These are phyloP conservation scores for Apodemia zela DNA, from an alignment of 2,888 invertebrate genomes.

Conservation along the genomic window DNA sequence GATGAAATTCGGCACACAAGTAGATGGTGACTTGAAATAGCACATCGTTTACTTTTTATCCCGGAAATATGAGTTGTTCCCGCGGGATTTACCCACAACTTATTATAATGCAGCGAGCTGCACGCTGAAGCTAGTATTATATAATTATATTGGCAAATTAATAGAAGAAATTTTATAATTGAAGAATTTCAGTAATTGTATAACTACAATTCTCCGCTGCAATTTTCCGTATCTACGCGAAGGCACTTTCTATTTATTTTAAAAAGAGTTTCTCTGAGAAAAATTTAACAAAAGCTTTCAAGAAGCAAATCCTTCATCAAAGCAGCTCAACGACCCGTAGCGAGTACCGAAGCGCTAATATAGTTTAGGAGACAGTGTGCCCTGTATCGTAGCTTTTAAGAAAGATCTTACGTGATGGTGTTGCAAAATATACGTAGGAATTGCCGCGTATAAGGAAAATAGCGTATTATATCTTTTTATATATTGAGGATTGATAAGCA, in stretches of 20 bases:
- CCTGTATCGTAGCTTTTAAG: conserved; percentile 36
- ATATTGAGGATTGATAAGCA: conserved; percentile 10
- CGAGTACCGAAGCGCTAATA: conserved; percentile 58
- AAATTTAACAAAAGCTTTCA: conserved; percentile 69
- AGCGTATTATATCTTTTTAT: conserved; percentile 19
- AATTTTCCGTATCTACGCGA: conserved; percentile 40
- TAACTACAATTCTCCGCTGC: conserved; percentile 41
- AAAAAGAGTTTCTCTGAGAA: conserved; percentile 52
- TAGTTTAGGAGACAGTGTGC: conserved; percentile 56
- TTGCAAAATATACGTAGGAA: conserved; percentile 36
- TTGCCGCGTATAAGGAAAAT: conserved; percentile 27
- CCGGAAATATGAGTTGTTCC: too few species aligned
- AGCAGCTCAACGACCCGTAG: conserved; percentile 60
- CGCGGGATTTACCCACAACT: too few species aligned
- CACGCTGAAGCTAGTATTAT: too few species aligned
- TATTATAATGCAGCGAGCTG: too few species aligned
- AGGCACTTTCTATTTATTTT: conserved; percentile 54
- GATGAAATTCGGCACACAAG: too few species aligned
- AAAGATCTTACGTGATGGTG: conserved; percentile 36
- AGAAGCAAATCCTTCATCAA: conserved; percentile 71
- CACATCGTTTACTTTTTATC: too few species aligned
- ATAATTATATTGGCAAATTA: not conserved
- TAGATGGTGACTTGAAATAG: too few species aligned
- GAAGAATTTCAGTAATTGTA: conserved; percentile 28
- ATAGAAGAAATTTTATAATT: too few species aligned